Percentiles rank a stretch among this genome's conserved stretches.
These are phyloP conservation scores for Fistularia commersonii DNA, from an alignment of 2,797 vertebrate genomes.

Conservation along the genomic window DNA sequence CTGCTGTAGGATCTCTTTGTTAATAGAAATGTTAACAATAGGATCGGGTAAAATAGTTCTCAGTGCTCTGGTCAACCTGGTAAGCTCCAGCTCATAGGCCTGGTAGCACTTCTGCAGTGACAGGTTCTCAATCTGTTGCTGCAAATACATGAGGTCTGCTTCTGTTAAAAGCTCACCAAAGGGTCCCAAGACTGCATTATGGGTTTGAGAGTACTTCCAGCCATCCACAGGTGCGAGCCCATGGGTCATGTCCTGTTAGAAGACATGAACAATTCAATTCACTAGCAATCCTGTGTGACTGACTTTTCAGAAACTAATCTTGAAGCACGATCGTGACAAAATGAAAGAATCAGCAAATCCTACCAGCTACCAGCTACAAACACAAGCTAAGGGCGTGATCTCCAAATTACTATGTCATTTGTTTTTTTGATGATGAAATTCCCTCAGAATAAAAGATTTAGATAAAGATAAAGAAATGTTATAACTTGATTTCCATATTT, in stretches of 20 bases:
- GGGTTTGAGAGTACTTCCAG: conserved; percentile 84
- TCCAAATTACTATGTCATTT: too few species aligned
- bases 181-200: conserved; percentile 87
- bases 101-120: conserved; percentile 82
- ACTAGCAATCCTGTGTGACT: too few species aligned
- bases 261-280: background rate
- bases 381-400: too few species aligned
- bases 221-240: conserved; percentile 48
- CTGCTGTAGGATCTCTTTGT: conserved; percentile 74
- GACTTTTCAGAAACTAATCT: too few species aligned
- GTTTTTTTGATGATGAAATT: too few species aligned
- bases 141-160: conserved; percentile 84
- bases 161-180: conserved; percentile 92
- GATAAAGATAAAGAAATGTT: too few species aligned
- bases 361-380: too few species aligned
- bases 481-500: too few species aligned
- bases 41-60: conserved; percentile 84
- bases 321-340: too few species aligned
- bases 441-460: too few species aligned
- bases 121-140: conserved; percentile 84
- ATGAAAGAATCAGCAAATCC: too few species aligned
- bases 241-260: conserved; percentile 47
- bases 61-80: conserved; percentile 80
- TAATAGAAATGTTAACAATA: conserved; percentile 82
- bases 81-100: conserved; percentile 84